Evolutionary conservation across 1,140 invertebrate genomes (phyloP), one percentile per base, ranked within the genome.

Genomic region (Diuraphis noxia): DNA sequence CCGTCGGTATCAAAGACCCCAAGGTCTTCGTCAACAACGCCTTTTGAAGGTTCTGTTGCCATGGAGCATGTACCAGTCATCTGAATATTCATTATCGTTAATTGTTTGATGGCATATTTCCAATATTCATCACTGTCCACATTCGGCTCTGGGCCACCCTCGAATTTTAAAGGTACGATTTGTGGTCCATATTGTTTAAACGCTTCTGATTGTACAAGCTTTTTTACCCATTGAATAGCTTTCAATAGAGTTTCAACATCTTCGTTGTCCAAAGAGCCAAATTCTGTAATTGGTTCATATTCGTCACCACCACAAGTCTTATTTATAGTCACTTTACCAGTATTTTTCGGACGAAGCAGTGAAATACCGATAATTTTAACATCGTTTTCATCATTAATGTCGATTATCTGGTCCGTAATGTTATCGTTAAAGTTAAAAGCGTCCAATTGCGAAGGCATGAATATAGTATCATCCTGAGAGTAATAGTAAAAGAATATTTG

Each of bases 341-440:
- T 92, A 41, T 94, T 94, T 90, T 94, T 93, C 8, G 95, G 95
- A 30, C 95, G 93, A 92, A 96, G 87, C 77, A 95, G 91, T 77
- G 94, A 94, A 13, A 94, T 94, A 82, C 93, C 93, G 10, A 94
- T 93, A 3, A 93, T 92, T 92, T 95, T 96, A 23, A 95, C 95
- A 92, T 96, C 95, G 21, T 93, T 93, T 36, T 94, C 93, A 72
- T 95, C 96, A 91, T 95, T 95, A 46, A 93, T 41, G 13, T 92
- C 92, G 40, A 92, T 30, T 36, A 92, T 84, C 38, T 92, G 95
- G 52, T 97, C 95, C 92, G 96, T 96, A 93, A 97, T 97, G 56
- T 96, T 96, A 89, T 97, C 96, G 0, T 95, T 96, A 2, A 97
- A 92, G n/a, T 88, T 88, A 7, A 92, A 79, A 25, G 86, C 91